Conservation (phyloP, 2,797 vertebrate species). For the Notolabrus celidotus region DNA sequence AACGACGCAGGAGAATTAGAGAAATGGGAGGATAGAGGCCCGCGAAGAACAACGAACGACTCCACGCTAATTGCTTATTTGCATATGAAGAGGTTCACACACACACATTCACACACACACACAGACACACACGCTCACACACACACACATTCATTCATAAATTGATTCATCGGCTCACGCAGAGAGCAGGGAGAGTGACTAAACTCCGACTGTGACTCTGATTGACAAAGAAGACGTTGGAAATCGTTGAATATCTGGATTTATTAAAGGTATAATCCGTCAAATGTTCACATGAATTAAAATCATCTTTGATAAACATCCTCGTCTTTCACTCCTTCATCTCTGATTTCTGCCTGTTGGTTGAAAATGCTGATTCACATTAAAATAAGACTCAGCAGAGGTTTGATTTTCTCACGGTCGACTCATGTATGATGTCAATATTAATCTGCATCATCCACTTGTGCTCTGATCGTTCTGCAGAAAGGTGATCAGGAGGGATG, state of each 20-base stretch:
- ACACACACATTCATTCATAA: slow-evolving; percentile 68
- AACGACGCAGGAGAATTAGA: slow-evolving; percentile 54
- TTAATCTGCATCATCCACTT: no score
- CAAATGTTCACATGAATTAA: no score
- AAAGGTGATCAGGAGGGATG: no score
- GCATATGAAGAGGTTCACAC: slow-evolving; percentile 74
- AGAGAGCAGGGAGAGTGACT: slow-evolving; percentile 32
- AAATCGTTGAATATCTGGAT: slow-evolving; percentile 29
- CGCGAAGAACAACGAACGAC: slow-evolving; percentile 61
- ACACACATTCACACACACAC: slow-evolving; percentile 63
- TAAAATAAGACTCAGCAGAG: slow-evolving; percentile 6
- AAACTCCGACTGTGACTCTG: slow-evolving; percentile 39
- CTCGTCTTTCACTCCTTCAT: slow-evolving; percentile 14
- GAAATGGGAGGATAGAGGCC: slow-evolving; percentile 71
- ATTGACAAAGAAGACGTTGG: slow-evolving; percentile 30
- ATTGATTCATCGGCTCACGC: slow-evolving; percentile 63
- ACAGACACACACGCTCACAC: slow-evolving; percentile 52
- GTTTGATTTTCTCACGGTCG: slow-evolving; percentile 12
- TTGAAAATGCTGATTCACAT: slow-evolving; percentile 9
- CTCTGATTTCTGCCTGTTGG: background rate
- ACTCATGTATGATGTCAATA: slow-evolving; percentile 8
- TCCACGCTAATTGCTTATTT: slow-evolving; percentile 73
- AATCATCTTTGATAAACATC: background rate
- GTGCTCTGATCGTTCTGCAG: no score
- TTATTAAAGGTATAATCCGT: background rate